Conservation (phyloP, 2,888 invertebrate genomes). For the Cheiracanthium punctorium region DNA sequence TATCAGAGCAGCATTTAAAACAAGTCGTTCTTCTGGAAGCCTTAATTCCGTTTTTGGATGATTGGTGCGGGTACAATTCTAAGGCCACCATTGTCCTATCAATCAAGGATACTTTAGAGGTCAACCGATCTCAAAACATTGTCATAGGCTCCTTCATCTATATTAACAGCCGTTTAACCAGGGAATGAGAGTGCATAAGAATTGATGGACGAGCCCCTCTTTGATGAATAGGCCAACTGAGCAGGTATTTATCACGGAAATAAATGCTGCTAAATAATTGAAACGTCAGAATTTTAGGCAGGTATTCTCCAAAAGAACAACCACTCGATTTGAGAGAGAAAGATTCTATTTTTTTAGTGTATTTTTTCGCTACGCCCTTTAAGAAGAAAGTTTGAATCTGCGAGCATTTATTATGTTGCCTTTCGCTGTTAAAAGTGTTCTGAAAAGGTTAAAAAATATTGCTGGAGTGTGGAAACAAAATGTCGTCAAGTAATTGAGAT, state of each 20-base stretch:
- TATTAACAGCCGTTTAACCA: constrained; percentile 41
- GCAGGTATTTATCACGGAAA: constrained; percentile 51
- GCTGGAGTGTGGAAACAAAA: background rate
- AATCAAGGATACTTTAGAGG: constrained; percentile 38
- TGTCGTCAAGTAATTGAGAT: constrained; percentile 2
- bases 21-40: constrained; percentile 19
- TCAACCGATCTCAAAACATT: constrained; percentile 39
- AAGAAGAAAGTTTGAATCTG: background rate
- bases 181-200: constrained; percentile 30
- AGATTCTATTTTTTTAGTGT: background rate
- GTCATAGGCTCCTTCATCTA: constrained; percentile 43
- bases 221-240: constrained; percentile 42
- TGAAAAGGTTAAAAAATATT: background rate
- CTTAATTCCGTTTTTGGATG: constrained; percentile 17
- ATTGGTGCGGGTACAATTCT: constrained; percentile 34
- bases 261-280: constrained; percentile 58
- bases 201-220: constrained; percentile 12
- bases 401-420: background rate
- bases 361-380: background rate
- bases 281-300: constrained; percentile 32
- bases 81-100: constrained; percentile 27
- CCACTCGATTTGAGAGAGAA: background rate
- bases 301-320: background rate
- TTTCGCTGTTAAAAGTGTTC: background rate
- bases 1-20: constrained; percentile 23